Conservation (phyloP, 1,140 invertebrate species). For the Drosophila grimshawi region DNA sequence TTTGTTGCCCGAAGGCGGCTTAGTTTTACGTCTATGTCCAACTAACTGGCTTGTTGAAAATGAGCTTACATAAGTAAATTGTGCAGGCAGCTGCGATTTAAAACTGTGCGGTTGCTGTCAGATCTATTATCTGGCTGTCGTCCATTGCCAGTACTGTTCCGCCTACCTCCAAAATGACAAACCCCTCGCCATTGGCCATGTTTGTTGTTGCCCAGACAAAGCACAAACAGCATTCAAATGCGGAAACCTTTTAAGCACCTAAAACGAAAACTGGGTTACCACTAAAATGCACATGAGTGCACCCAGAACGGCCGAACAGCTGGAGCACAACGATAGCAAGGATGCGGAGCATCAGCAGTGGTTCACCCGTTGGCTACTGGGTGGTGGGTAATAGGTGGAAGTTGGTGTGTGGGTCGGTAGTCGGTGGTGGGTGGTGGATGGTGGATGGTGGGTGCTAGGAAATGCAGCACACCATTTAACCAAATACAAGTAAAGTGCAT, state of each 20-base stretch:
- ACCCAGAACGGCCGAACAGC: slow-evolving; percentile 13
- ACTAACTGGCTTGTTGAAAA: slow-evolving; percentile 69
- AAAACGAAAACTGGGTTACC: slow-evolving; percentile 75
- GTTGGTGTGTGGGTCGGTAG: too few relatives aligned
- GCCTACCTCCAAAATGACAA: neutral
- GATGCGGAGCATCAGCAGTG: neutral
- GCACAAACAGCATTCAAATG: slow-evolving; percentile 51
- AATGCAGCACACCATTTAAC: neutral
- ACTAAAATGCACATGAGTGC: slow-evolving; percentile 65
- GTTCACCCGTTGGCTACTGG: too few relatives aligned
- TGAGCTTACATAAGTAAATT: slow-evolving; percentile 54
- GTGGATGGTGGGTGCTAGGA: neutral
- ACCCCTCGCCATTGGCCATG: neutral
- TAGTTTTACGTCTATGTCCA: slow-evolving; percentile 53
- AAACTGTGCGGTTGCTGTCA: slow-evolving; percentile 20
- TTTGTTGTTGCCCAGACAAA: slow-evolving; percentile 21
- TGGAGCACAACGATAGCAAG: slow-evolving; percentile 21
- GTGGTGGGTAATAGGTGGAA: too few relatives aligned
- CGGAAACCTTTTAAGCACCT: slow-evolving; percentile 58
- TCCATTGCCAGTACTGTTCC: slow-evolving; percentile 1
- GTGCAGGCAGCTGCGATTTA: slow-evolving; percentile 51
- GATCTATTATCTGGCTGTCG: slow-evolving; percentile 41
- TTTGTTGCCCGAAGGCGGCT: slow-evolving; percentile 15
- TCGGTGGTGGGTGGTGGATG: neutral
- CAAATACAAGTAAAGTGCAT: slow-evolving; percentile 61